A percentile compares a stretch with the other conserved stretches of the same genome.
phyloP scores from a whole-genome alignment of 2,888 invertebrate genomes.

The Diplolepis rosae region DNA sequence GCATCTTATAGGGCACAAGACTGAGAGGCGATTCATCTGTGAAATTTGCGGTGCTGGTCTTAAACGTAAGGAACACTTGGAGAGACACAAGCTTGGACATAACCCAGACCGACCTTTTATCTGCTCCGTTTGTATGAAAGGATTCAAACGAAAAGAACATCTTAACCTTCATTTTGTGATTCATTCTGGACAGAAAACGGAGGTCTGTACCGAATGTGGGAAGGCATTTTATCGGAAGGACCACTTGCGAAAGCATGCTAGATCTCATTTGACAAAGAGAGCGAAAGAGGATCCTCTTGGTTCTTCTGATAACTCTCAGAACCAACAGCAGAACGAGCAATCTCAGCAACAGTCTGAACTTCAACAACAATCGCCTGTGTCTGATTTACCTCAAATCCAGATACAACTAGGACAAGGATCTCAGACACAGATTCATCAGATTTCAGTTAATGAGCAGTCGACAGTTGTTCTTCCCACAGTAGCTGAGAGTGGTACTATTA shows the following conservation, averaged over 20 bases:
- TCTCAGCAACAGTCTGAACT: conserved; percentile 55
- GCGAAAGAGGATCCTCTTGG: conserved; percentile 80
- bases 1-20: conserved; percentile 85
- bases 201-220: conserved; percentile 85
- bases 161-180: conserved; percentile 89
- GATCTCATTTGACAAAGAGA: conserved; percentile 84
- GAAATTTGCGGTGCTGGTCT: conserved; percentile 86
- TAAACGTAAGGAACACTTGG: conserved; percentile 86
- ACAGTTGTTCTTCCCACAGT: conserved; percentile 77
- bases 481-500: conserved; percentile 74
- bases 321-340: conserved; percentile 60
- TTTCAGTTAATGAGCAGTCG: conserved; percentile 69
- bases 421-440: conserved; percentile 71
- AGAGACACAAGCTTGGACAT: conserved; percentile 86
- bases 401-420: conserved; percentile 70
- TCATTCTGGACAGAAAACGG: conserved; percentile 89
- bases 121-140: conserved; percentile 84
- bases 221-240: conserved; percentile 88
- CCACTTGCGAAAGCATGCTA: conserved; percentile 86
- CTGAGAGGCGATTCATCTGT: conserved; percentile 85
- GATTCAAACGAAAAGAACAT: conserved; percentile 87
- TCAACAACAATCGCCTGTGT: conserved; percentile 54
- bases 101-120: conserved; percentile 88
- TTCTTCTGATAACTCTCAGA: conserved; percentile 67
- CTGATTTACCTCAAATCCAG: conserved; percentile 58